Evolutionary conservation across 2,797 vertebrate genomes (phyloP).

Genomic region (Poeciliopsis infans): DNA sequence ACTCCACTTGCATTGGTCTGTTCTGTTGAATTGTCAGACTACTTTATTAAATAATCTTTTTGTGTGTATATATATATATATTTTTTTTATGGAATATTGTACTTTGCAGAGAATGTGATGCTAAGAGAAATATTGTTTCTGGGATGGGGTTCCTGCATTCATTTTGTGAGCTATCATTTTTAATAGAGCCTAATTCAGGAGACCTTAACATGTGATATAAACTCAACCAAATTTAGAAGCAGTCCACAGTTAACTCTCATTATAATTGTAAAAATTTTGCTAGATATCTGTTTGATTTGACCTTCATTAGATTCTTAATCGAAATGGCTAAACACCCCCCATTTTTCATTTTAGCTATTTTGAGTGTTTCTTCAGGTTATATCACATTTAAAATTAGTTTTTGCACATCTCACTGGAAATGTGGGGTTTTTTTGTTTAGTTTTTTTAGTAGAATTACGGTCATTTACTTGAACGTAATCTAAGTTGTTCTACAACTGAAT

Average conservation of each 20-base stretch:
- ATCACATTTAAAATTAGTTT: conserved; percentile 26
- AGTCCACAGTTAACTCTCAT: neutral
- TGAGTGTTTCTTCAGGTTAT: conserved; percentile 24
- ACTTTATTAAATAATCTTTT: conserved; percentile 11
- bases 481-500: conserved; percentile 59
- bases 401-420: conserved; percentile 58
- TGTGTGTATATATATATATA: conserved; percentile 11
- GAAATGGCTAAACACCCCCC: conserved; percentile 57
- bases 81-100: conserved; percentile 35
- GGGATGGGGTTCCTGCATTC: conserved; percentile 18
- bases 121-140: conserved; percentile 3
- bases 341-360: conserved; percentile 10
- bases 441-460: conserved; percentile 18
- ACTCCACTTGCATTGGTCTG: conserved; percentile 13
- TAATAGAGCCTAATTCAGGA: conserved; percentile 12
- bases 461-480: conserved; percentile 58
- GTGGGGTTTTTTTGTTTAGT: neutral
- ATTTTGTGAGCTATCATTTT: conserved; percentile 25
- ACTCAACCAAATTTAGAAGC: conserved; percentile 9
- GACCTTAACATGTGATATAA: neutral
- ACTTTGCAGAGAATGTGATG: conserved; percentile 40
- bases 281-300: conserved; percentile 24
- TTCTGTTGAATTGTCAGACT: conserved; percentile 22
- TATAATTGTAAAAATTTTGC: conserved; percentile 2
- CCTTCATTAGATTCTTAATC: conserved; percentile 23